Percentiles rank a stretch among this genome's conserved stretches.
These are phyloP conservation scores for Macrostomum lignano DNA, from an alignment of 1,140 invertebrate species.

Conservation along the genomic window DNA sequence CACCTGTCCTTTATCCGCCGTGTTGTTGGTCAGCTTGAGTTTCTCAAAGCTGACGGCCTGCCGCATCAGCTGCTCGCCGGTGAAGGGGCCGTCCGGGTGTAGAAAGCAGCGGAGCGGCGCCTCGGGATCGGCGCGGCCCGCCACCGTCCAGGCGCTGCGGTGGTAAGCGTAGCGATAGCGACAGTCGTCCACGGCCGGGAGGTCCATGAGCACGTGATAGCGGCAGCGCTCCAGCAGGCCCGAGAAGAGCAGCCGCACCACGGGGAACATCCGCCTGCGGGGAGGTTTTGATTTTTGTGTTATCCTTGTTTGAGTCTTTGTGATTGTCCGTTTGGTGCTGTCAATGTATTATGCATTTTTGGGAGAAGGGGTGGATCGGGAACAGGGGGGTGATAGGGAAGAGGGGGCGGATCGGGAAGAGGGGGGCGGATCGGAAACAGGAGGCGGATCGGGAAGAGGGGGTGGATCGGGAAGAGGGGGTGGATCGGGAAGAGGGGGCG, in stretches of 20 bases:
- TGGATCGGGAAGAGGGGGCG: too few species aligned
- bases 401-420: too few species aligned
- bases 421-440: too few species aligned
- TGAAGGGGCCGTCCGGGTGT: slow-evolving; percentile 87
- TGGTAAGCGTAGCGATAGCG: slow-evolving; percentile 94
- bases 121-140: slow-evolving; percentile 31
- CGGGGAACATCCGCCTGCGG: slow-evolving; percentile 96
- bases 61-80: slow-evolving; percentile 68
- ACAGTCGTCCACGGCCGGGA: slow-evolving; percentile 81
- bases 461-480: too few species aligned
- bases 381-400: too few species aligned
- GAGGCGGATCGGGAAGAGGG: too few species aligned
- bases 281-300: too few species aligned
- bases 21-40: slow-evolving; percentile 94
- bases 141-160: slow-evolving; percentile 81
- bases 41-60: slow-evolving; percentile 97
- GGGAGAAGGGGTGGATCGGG: too few species aligned
- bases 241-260: slow-evolving; percentile 61
- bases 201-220: slow-evolving; percentile 77
- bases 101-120: slow-evolving; percentile 42
- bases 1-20: slow-evolving; percentile 88
- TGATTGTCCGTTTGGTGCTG: too few species aligned
- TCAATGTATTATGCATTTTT: too few species aligned
- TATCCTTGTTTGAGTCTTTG: too few species aligned
- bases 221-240: slow-evolving; percentile 39